Conservation (phyloP, 2,888 invertebrate genomes). For the Epirrhoe alternata region DNA sequence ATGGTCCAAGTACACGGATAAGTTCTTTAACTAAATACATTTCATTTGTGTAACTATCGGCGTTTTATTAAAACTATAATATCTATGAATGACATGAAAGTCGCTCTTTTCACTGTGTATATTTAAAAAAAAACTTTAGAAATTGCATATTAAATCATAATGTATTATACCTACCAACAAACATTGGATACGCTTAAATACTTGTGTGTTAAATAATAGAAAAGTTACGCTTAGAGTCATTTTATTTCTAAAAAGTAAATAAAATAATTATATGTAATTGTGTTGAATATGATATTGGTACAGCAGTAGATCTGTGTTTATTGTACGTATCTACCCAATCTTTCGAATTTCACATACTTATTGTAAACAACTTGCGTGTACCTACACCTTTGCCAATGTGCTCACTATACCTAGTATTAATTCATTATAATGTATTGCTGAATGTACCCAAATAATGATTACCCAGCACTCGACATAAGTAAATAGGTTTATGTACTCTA, state of each 20-base stretch:
- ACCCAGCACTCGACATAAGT: conserved; percentile 46
- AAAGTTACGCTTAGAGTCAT: conserved; percentile 81
- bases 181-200: conserved; percentile 77
- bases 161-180: conserved; percentile 58
- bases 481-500: conserved; percentile 67
- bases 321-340: conserved; percentile 67
- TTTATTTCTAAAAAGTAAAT: conserved; percentile 72
- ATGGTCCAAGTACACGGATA: conserved; percentile 62
- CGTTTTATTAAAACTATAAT: conserved; percentile 50
- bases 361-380: conserved; percentile 53
- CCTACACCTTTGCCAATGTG: conserved; percentile 55
- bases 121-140: conserved; percentile 47
- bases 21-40: conserved; percentile 70
- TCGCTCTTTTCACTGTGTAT: conserved; percentile 51
- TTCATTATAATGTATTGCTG: conserved; percentile 44
- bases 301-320: conserved; percentile 82
- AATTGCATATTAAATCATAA: conserved; percentile 56
- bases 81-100: conserved; percentile 45
- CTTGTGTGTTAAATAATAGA: conserved; percentile 80
- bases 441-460: conserved; percentile 42
- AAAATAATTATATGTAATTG: conserved; percentile 78
- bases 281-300: conserved; percentile 79
- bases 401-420: conserved; percentile 51
- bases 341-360: conserved; percentile 67
- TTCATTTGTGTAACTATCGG: conserved; percentile 67